phyloP scores from a whole-genome alignment of 1,140 invertebrate species.

The Leptonema lineaticorne region DNA sequence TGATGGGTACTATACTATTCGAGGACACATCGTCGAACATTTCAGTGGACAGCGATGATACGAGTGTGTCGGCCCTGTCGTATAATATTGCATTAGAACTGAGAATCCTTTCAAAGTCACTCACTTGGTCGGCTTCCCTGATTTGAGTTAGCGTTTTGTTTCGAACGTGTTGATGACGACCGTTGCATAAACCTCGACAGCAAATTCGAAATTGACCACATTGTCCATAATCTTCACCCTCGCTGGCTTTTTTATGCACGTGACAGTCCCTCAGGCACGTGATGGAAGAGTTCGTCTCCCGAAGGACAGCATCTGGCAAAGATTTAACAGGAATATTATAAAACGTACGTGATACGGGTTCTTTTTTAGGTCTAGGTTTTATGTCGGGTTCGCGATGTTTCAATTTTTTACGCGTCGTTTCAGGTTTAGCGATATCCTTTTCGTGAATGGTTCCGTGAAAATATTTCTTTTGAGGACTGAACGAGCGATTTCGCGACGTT shows the following conservation, averaged over 20 bases:
- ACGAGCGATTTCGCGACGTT: no score
- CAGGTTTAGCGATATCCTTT: slow-evolving; percentile 33
- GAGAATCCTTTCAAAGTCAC: slow-evolving; percentile 60
- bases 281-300: slow-evolving; percentile 38
- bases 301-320: slow-evolving; percentile 35
- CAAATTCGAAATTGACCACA: slow-evolving; percentile 32
- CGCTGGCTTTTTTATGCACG: slow-evolving; percentile 41
- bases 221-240: neutral
- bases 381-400: slow-evolving; percentile 45
- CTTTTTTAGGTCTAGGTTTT: slow-evolving; percentile 47
- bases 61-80: slow-evolving; percentile 37
- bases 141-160: slow-evolving; percentile 55
- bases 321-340: slow-evolving; percentile 40
- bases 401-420: neutral
- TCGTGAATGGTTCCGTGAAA: slow-evolving; percentile 22
- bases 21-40: slow-evolving; percentile 31
- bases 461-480: slow-evolving; percentile 11
- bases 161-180: slow-evolving; percentile 50
- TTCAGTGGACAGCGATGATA: slow-evolving; percentile 28
- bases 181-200: slow-evolving; percentile 50
- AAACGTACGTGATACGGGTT: slow-evolving; percentile 31
- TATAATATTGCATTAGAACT: slow-evolving; percentile 55
- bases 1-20: neutral
- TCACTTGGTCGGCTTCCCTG: slow-evolving; percentile 56
- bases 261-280: slow-evolving; percentile 49